Evolutionary conservation across 2,797 vertebrate genomes (phyloP), one percentile per base, ranked within the genome.

Genomic region (Distichodus sexfasciatus): DNA sequence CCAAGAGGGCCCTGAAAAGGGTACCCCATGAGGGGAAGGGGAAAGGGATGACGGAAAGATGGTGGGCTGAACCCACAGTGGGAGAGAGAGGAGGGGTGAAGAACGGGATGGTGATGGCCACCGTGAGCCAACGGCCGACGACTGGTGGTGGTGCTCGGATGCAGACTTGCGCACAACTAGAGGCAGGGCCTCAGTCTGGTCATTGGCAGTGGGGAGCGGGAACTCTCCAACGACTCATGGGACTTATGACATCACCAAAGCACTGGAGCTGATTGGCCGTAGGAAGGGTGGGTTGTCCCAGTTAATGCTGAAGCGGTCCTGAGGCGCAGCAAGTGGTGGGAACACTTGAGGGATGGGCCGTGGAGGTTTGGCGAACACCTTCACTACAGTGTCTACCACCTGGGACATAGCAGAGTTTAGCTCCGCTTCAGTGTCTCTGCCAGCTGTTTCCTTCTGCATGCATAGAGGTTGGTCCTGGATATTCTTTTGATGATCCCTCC

Each of bases 301-400:
- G 0, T 95, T 98, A 78, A 96, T 89, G 3, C 81, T 76, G 0
- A 98, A 98, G 82, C 94, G 92, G 63, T 96, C 95, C 74, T 94
- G 94, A 2, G 95, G 95, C 71, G 95, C 88, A 82, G 95, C 94
- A 71, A 98, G 92, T 23, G 96, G 93, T 0, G 96, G 94, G 84
- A 98, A 98, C 88, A 94, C 96, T 92, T 99, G 96, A 89, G 95
- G 95, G 84, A 94, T 90, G 81, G 95, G 95, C 69, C 94, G 95
- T 46, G 94, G 65, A 44, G 76, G 96, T 78, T 98, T 98, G 77
- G 95, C 94, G 72, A 99, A 98, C 80, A 99, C 95, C 85, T 99
- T 98, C 38, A 99, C 96, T 81, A 99, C 97, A 0, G 96, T 97
- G 94, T 99, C 97, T 82, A 99, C 95, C 14, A 99, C 96, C 78